Evolutionary conservation across 2,888 invertebrate species (phyloP), one percentile per base, ranked within the genome.

Genomic region (Troglohyphantes excavatus): DNA sequence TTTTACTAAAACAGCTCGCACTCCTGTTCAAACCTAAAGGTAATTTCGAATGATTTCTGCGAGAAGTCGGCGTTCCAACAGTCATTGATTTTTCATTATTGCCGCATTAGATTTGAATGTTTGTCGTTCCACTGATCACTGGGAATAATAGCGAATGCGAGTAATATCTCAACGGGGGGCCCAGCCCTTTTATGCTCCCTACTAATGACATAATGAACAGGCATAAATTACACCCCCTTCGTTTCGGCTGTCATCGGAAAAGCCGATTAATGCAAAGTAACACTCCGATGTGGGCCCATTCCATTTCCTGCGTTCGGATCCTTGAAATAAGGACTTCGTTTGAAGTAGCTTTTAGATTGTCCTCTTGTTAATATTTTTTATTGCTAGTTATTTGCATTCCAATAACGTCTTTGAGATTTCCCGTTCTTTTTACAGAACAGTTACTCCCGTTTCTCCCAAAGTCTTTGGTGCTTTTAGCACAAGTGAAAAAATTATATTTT

Each of bases 111-210:
- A 72, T 21, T 72, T 23, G 27, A 72, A 72, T 72, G 72, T 72
- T 43, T 72, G 72, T 65, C 78, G 39, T 43, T 78, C 43, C 78
- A 61, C 76, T 43, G 39, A 61, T 63, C 75, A 19, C 33, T 11
- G 23, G 61, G 59, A 59, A 33, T 46, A 75, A 75, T 75, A 78
- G 61, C 78, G 63, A 75, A 43, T 75, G 19, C 72, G 59, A 75
- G 59, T 59, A 59, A 75, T 78, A 65, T 39, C 39, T 53, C 53
- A 53, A 53, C 63, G 63, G 43, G 17, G 39, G 63, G 63, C 43
- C 43, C 65, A 39, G 78, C 78, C 78, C 65, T 78, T 43, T 78
- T 63, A 43, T 39, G 43, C 78, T 78, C 39, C 65, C 13, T 23
- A 65, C 33, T 78, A 29, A 21, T 78, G 65, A 29, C 43, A 33